Evolutionary conservation across 2,113 vertebrate genomes (phyloP), one percentile per base, ranked within the genome.

Genomic region (Saguinus midas): DNA sequence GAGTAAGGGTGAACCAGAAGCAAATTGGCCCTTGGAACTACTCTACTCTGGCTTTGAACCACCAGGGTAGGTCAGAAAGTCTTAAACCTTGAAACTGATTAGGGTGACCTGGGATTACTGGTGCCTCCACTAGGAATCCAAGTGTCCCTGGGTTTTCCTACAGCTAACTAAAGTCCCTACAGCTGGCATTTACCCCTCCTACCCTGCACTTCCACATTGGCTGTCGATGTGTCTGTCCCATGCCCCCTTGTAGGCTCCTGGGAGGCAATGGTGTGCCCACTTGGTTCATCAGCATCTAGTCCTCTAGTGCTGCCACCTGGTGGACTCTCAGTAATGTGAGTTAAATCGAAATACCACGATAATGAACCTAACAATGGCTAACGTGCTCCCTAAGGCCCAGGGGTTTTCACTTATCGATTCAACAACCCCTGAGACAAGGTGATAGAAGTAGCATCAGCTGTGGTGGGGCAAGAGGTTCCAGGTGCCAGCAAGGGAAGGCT

Each of bases 391-490:
- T 18, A 5, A 13, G 8, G 21, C 5, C 45, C n/a, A 0, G 27
- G 23, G 10, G 8, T 57, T 40, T 66, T 20, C 23, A 43, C 0
- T 2, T 21, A 35, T 21, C 35, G 13, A 48, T 55, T 87, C 8
- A 29, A 55, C 37, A 48, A 12, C 27, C n/a, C 68, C 55, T 9
- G 40, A 14, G 68, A 27, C 18, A 50, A 64, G 43, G 29, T 4
- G 12, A 9, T 29, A 35, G 52, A 27, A 20, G n/a, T 6, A 35
- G 52, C 48, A 0, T 48, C 48, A 48, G 48, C 48, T 48, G 48
- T 2, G 11, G 10, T 12, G 48, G 48, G 48, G 48, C 2, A 1
- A 10, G 48, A 48, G 48, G 48, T 48, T 2, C 11, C 48, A 0
- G 48, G 10, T 10, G 1, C 48, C 10, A 12, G 61, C 55, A 27